These are phyloP conservation scores for Euplagia quadripunctaria DNA, from an alignment of 2,888 invertebrate species.

Conservation along the genomic window DNA sequence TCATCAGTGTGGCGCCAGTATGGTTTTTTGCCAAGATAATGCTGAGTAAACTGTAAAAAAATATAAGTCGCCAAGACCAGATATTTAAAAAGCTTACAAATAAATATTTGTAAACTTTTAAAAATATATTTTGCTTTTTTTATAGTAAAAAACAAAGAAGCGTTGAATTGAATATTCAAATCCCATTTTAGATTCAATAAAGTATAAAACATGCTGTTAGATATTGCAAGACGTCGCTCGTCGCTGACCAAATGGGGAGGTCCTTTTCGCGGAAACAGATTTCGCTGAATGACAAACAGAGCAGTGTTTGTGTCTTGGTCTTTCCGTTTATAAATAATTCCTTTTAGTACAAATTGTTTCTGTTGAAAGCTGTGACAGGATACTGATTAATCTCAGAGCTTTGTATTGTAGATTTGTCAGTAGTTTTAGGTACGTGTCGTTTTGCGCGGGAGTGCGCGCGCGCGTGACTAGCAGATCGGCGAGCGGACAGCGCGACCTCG, in stretches of 20 bases:
- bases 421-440: conserved; percentile 14
- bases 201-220: conserved; percentile 16
- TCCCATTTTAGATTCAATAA: conserved; percentile 21
- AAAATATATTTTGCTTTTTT: too few species aligned
- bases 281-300: conserved; percentile 68
- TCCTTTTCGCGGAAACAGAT: conserved; percentile 63
- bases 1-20: conserved; percentile 69
- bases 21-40: conserved; percentile 64
- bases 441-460: conserved; percentile 50
- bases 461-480: conserved; percentile 57
- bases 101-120: conserved; percentile 21
- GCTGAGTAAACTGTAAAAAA: conserved; percentile 47
- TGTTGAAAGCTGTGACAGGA: conserved; percentile 33
- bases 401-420: conserved; percentile 8
- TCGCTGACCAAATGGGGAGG: conserved; percentile 59
- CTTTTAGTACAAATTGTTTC: conserved; percentile 41
- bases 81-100: conserved; percentile 37
- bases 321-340: conserved; percentile 55
- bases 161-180: conserved; percentile 24
- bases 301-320: conserved; percentile 49
- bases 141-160: conserved; percentile 31
- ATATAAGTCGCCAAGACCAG: conserved; percentile 38
- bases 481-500: conserved; percentile 76
- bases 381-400: conserved; percentile 28
- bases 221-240: conserved; percentile 35